phyloP scores from a whole-genome alignment of 2,113 vertebrate genomes.

The Elachura formosa region DNA sequence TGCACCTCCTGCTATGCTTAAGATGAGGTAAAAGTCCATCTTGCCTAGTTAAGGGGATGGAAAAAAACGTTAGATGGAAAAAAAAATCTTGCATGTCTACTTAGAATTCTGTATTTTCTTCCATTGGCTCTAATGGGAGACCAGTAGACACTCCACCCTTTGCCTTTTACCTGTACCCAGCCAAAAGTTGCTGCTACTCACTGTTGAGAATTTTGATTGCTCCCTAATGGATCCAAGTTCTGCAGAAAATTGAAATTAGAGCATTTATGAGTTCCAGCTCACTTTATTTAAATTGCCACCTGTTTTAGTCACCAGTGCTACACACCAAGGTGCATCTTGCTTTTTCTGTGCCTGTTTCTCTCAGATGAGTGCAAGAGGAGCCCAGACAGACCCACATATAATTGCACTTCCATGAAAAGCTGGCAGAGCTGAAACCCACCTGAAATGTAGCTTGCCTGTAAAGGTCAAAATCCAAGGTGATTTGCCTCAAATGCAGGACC shows the following conservation, averaged over 20 bases:
- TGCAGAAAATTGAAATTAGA: neutral
- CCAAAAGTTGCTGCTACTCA: neutral
- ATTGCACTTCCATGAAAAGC: neutral
- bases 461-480: neutral
- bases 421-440: neutral
- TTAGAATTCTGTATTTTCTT: neutral
- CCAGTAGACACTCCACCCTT: neutral
- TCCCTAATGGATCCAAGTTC: neutral
- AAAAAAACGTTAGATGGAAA: neutral
- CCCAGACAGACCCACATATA: neutral
- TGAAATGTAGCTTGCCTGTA: neutral
- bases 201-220: neutral
- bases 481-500: neutral
- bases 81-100: neutral
- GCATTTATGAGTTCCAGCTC: neutral
- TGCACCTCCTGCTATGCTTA: slow-evolving; percentile 32
- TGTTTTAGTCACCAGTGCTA: neutral
- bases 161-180: neutral
- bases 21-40: slow-evolving; percentile 6
- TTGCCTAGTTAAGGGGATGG: neutral
- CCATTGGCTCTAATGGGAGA: neutral
- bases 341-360: neutral
- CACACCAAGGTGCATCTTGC: neutral
- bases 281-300: neutral
- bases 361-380: neutral